Evolutionary conservation across 2,797 vertebrate species (phyloP).

Genomic region (Tympanoctomys barrerae): DNA sequence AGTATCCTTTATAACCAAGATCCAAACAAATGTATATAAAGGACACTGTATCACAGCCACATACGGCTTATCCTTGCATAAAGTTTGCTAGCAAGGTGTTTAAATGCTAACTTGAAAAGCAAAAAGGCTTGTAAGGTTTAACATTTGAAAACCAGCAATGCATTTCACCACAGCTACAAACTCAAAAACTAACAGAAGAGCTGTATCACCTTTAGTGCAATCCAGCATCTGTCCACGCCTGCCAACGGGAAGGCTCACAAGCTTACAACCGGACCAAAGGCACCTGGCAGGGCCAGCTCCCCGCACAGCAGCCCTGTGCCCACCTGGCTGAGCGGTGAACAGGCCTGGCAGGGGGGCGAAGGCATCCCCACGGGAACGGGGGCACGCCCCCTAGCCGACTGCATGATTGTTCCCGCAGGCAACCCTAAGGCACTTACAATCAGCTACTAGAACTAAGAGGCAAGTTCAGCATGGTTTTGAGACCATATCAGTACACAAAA

Average conservation of each 20-base stretch:
- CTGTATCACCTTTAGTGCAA: neutral
- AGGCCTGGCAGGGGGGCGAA: neutral
- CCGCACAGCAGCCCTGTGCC: fast-evolving
- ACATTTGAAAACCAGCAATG: neutral
- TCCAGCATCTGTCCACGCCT: neutral
- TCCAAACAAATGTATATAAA: neutral
- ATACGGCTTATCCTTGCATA: neutral
- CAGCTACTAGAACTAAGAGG: neutral
- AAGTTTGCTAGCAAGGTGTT: neutral
- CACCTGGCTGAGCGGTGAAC: neutral
- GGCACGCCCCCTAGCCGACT: neutral
- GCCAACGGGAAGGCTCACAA: neutral
- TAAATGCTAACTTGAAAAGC: neutral
- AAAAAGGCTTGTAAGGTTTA: neutral
- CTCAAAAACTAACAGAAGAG: neutral
- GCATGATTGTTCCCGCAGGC: neutral
- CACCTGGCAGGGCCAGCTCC: neutral
- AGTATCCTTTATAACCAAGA: neutral
- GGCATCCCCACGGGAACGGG: neutral
- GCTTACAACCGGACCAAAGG: neutral
- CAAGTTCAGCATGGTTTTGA: neutral
- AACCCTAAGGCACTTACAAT: neutral
- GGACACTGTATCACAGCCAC: neutral
- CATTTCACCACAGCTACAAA: neutral
- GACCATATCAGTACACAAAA: neutral